Percentiles rank a stretch among this genome's conserved stretches.
Evolutionary conservation across 2,797 vertebrate genomes (phyloP).

Genomic region (Sebastes miniatus): DNA sequence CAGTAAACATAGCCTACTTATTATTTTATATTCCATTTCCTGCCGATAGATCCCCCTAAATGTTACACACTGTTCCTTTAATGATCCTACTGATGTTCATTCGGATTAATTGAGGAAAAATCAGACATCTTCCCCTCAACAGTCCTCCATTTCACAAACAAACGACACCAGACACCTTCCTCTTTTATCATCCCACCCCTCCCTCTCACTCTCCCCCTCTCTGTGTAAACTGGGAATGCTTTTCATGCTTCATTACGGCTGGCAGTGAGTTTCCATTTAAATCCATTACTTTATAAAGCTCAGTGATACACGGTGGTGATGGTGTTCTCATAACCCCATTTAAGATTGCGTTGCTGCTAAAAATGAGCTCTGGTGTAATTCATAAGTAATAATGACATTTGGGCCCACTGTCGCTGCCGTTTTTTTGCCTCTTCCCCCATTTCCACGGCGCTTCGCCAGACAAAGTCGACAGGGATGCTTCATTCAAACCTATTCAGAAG

Average conservation of each 20-base stretch:
- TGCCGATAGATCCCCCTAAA: no score
- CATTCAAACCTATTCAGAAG: background rate
- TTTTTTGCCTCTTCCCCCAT: slow-evolving; percentile 2
- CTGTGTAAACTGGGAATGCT: slow-evolving; percentile 65
- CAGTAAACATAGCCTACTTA: no score
- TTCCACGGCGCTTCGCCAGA: background rate
- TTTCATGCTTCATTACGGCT: slow-evolving; percentile 71
- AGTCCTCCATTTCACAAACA: background rate
- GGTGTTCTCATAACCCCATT: slow-evolving; percentile 69
- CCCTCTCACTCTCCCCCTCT: slow-evolving; percentile 4
- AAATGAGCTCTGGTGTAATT: slow-evolving; percentile 64
- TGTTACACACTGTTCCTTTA: no score
- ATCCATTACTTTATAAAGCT: slow-evolving; percentile 69
- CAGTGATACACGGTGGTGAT: slow-evolving; percentile 61
- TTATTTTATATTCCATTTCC: no score
- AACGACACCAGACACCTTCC: slow-evolving; percentile 7
- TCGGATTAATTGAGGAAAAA: slow-evolving; percentile 8
- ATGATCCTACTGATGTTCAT: slow-evolving; percentile 2
- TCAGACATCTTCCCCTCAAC: background rate
- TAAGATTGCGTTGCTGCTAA: slow-evolving; percentile 62
- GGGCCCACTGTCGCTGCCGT: slow-evolving; percentile 13
- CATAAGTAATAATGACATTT: slow-evolving; percentile 62
- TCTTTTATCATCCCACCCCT: slow-evolving; percentile 28
- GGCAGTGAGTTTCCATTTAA: slow-evolving; percentile 66
- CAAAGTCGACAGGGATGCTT: slow-evolving; percentile 24